Conservation (phyloP, 2,888 invertebrate genomes). For the Willowsia nigromaculata region DNA sequence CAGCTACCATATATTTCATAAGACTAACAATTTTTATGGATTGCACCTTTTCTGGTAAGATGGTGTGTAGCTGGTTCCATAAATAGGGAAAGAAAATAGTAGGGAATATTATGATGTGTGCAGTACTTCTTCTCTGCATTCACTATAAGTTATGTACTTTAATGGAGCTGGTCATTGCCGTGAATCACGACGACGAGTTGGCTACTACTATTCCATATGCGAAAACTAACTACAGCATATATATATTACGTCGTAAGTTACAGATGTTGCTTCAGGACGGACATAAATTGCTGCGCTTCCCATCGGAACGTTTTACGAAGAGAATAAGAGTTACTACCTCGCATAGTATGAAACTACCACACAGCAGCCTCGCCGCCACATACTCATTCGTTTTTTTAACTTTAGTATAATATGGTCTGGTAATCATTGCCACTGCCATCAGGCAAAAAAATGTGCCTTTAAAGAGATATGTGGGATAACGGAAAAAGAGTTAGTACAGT, state of each 20-base stretch:
- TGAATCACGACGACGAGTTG: conserved; percentile 64
- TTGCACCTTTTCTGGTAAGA: background rate
- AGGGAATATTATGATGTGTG: background rate
- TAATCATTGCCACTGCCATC: conserved; percentile 48
- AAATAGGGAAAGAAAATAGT: no score
- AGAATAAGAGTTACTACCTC: background rate
- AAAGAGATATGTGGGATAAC: background rate
- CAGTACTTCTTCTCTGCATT: background rate
- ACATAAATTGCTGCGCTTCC: conserved; percentile 75
- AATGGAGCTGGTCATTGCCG: conserved; percentile 59
- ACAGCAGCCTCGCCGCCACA: background rate
- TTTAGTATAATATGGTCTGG: conserved; percentile 13
- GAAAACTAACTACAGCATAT: background rate
- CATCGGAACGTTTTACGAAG: conserved; percentile 60
- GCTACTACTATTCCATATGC: conserved; percentile 6
- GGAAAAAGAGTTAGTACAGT: background rate
- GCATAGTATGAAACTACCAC: background rate
- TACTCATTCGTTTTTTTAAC: conserved; percentile 14
- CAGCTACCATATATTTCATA: background rate
- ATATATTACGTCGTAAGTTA: conserved; percentile 73
- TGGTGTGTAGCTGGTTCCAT: background rate
- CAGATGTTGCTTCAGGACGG: conserved; percentile 73
- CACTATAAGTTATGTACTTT: conserved; percentile 53
- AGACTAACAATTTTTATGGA: background rate
- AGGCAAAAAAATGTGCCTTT: background rate